Conservation (phyloP, 1,140 invertebrate genomes). For the Conus betulinus region DNA sequence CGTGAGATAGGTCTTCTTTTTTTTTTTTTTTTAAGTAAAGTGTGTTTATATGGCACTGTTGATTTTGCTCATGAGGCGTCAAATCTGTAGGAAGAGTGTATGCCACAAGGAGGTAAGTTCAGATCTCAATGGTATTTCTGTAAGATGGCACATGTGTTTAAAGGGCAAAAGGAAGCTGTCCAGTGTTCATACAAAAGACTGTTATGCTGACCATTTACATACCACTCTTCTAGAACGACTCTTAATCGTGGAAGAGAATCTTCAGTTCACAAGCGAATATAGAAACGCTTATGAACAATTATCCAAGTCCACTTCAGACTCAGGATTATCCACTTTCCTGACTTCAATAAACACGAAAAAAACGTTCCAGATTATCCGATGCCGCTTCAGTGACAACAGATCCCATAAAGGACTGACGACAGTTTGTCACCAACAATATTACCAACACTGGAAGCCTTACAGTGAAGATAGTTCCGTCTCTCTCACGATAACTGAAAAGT, state of each 20-base stretch:
- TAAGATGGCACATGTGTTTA: background rate
- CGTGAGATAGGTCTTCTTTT: background rate
- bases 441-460: background rate
- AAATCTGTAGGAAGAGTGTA: background rate
- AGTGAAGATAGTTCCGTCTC: background rate
- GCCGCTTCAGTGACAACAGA: background rate
- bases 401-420: background rate
- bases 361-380: too few species aligned
- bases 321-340: too few species aligned
- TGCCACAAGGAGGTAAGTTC: constrained; percentile 1
- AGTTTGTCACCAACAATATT: background rate
- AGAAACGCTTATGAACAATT: too few species aligned
- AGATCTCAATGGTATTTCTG: constrained; percentile 17
- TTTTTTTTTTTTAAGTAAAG: background rate
- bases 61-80: background rate
- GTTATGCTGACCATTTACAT: background rate
- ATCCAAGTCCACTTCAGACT: too few species aligned
- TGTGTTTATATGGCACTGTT: constrained; percentile 23
- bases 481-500: background rate
- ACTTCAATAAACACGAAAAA: too few species aligned
- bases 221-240: too few species aligned
- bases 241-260: too few species aligned
- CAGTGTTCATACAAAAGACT: background rate
- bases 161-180: constrained; percentile 1
- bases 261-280: too few species aligned